Base-by-base conservation (phyloP, 2,113 vertebrate genomes). In the Cryptomyrus ogoouensis region DNA sequence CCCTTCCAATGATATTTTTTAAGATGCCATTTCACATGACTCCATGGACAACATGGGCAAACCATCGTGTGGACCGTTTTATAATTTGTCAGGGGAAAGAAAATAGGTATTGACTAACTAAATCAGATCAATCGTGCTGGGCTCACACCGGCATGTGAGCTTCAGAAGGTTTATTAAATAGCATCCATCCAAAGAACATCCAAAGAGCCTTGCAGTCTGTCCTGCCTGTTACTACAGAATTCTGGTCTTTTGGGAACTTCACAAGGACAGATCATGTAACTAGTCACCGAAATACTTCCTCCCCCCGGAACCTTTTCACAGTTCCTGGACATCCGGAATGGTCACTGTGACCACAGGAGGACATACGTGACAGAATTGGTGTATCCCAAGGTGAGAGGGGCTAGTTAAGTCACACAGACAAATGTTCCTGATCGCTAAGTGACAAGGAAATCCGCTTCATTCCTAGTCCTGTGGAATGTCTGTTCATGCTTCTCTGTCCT, bases 351-450 rank as follows among this genome's bases (percentile, higher is more conserved):
- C 44, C 19, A 24, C 44, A 46, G 83, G 42, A 47, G 21, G 21
- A 42, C 17, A 39, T n/a, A 19, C 1, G 8, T 47, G 39, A 13
- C 8, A 46, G 50, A 62, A 56, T 88, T 21, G 0, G 52, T 31
- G 35, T 39, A 19, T 31, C 15, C 58, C 62, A 47, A 13, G n/a
- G 44, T 13, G 46, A 74, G 5, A 47, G 58, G 46, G 58, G 66
- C 12, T 88, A 44, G 58, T 88, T 74, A 47, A 88, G 88, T 88
- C 58, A 88, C n/a, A 88, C 62, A 70, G 42, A 88, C 27, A 49
- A 88, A 74, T 49, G 44, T 44, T 77, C 70, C 35, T 19, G 35
- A 77, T 77, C 70, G 70, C 88, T 46, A 39, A 70, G 88, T 35
- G 15, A 77, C 70, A 35, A 31, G 35, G 70, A 39, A 35, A 3